Evolutionary conservation across 2,113 vertebrate genomes (phyloP).

Genomic region (Labeo rohita): DNA sequence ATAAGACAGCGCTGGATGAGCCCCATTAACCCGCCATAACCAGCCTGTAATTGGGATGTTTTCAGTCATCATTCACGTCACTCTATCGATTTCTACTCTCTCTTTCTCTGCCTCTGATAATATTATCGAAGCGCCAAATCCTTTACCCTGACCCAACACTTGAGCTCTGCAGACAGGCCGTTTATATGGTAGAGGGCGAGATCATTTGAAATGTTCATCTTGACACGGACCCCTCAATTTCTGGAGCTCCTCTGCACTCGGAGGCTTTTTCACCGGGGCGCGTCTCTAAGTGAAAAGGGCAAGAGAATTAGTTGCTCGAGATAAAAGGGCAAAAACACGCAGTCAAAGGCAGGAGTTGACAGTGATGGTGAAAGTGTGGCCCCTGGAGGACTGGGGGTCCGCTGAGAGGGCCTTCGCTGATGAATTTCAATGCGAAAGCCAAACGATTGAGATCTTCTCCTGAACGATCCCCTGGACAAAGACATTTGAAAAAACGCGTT

Average conservation of each 20-base stretch:
- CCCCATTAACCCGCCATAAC: slow-evolving; percentile 78
- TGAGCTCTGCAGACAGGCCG: slow-evolving; percentile 85
- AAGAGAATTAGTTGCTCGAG: slow-evolving; percentile 76
- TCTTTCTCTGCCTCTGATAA: slow-evolving; percentile 83
- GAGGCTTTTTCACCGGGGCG: slow-evolving; percentile 43
- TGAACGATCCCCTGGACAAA: slow-evolving; percentile 78
- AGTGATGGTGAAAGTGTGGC: slow-evolving; percentile 95
- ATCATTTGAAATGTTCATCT: slow-evolving; percentile 95
- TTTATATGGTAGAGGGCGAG: slow-evolving; percentile 85
- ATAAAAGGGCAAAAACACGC: slow-evolving; percentile 99
- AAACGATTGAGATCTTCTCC: slow-evolving; percentile 75
- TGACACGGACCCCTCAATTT: slow-evolving; percentile 96
- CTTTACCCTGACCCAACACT: slow-evolving; percentile 84
- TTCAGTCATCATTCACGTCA: slow-evolving; percentile 90
- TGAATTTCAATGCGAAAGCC: slow-evolving; percentile 91
- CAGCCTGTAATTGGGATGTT: slow-evolving; percentile 97
- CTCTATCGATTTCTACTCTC: slow-evolving; percentile 88
- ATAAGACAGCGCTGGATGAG: slow-evolving; percentile 71
- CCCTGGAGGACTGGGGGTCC: slow-evolving; percentile 83
- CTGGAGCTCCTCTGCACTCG: slow-evolving; percentile 77
- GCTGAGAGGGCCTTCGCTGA: slow-evolving; percentile 77
- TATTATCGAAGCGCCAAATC: slow-evolving; percentile 93
- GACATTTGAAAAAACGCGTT: slow-evolving; percentile 65
- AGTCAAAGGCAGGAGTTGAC: slow-evolving; percentile 97
- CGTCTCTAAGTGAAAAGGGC: slow-evolving; percentile 74